These are phyloP conservation scores for Ennomos fuscantarius DNA, from an alignment of 2,888 invertebrate species.

Conservation along the genomic window DNA sequence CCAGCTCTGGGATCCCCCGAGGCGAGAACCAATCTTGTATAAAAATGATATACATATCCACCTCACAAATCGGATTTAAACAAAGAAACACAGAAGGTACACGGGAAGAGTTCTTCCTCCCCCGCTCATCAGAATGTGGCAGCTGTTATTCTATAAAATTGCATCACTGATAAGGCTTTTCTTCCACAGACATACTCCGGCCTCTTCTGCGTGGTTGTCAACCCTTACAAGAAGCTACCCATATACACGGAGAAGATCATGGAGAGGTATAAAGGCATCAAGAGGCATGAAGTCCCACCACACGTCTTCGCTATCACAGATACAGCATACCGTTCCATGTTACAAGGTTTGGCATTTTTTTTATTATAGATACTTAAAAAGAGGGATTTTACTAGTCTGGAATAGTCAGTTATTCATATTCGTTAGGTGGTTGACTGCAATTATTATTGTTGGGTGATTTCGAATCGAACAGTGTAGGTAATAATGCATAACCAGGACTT, in stretches of 20 bases:
- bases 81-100: too few species aligned
- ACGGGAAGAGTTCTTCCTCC: too few species aligned
- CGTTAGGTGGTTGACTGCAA: too few species aligned
- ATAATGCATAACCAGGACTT: too few species aligned
- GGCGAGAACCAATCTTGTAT: too few species aligned
- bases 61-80: neutral
- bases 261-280: slow-evolving; percentile 99
- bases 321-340: slow-evolving; percentile 99
- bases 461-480: too few species aligned
- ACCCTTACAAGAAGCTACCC: slow-evolving; percentile 99
- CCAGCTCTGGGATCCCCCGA: too few species aligned
- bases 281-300: slow-evolving; percentile 99
- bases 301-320: slow-evolving; percentile 99
- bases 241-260: slow-evolving; percentile 99
- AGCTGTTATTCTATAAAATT: too few species aligned
- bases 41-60: too few species aligned
- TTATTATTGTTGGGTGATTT: too few species aligned
- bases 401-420: too few species aligned
- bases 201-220: slow-evolving; percentile 99
- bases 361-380: slow-evolving; percentile 1
- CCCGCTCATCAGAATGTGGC: too few species aligned
- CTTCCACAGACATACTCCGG: slow-evolving; percentile 98
- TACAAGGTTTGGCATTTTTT: slow-evolving; percentile 91
- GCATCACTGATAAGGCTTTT: neutral
- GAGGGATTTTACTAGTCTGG: neutral